Evolutionary conservation across 2,113 vertebrate genomes (phyloP), one percentile per base, ranked within the genome.

Genomic region (Lampris incognitus): DNA sequence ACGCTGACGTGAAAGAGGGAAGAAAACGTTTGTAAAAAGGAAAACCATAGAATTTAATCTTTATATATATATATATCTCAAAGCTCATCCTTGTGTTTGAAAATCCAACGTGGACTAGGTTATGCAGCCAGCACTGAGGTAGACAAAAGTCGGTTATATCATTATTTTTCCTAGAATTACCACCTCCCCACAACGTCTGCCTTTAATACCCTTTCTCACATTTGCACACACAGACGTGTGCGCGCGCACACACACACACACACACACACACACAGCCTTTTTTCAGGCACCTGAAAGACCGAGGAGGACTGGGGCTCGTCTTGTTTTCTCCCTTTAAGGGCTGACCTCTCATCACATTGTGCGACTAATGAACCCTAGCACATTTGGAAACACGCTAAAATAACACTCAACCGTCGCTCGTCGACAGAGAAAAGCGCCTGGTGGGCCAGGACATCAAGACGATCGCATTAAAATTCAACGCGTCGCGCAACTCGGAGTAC

Each of bases 261-360:
- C 80, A 78, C 67, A 49, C 70, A 55, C 57, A 40, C 66, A 37
- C 50, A 11, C 60, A 8, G 37, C 44, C 10, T n/a, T 52, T 70
- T 82, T 79, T 74, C 67, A 5, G 77, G 72, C 6, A 1, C 87
- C 80, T 24, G 6, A n/a, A 0, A 36, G 81, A 79, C 55, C 79
- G 37, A 24, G 40, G 67, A 76, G 13, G 54, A 66, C 59, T 50
- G 1, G 42, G 75, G 82, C 83, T 71, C 3, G 0, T 24, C 81
- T 89, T 92, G 84, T 93, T 91, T 57, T 88, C 57, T 90, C 84
- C 48, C 59, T 77, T 56, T 73, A 50, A 70, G 40, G 70, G 39
- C 69, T 76, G 80, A 86, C 58, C 83, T 46, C n/a, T 9, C 0
- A 72, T 75, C 64, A 37, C 72, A 39, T 10, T 54, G 7, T 1